phyloP scores from a whole-genome alignment of 2,888 invertebrate genomes.

The Globia sparganii region DNA sequence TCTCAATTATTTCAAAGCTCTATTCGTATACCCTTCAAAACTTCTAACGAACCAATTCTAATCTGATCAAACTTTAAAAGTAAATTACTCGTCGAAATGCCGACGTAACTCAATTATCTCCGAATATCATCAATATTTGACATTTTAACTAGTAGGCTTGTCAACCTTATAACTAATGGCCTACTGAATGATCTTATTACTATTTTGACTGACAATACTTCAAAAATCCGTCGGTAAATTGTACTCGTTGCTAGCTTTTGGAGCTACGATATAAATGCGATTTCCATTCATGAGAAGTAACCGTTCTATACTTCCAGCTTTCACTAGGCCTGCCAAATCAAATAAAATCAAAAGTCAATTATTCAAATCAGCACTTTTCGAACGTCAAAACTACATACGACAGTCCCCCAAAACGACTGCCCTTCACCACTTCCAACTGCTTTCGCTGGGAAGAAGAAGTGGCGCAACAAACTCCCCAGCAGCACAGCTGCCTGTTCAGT shows the following conservation, averaged over 20 bases:
- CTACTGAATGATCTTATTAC: background rate
- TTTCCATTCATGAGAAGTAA: background rate
- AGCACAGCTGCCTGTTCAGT: no score
- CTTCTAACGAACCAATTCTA: background rate
- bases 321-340: background rate
- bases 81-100: constrained; percentile 31
- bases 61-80: constrained; percentile 48
- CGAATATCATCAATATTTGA: constrained; percentile 41
- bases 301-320: background rate
- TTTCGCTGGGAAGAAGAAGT: no score
- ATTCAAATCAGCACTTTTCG: no score
- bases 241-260: background rate
- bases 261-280: background rate
- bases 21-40: background rate
- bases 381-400: no score
- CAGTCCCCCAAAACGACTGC: no score
- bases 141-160: constrained; percentile 19
- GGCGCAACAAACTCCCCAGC: no score
- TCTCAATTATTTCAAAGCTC: background rate
- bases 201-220: background rate
- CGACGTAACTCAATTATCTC: constrained; percentile 21
- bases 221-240: background rate
- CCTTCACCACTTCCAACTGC: no score
- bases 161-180: constrained; percentile 12
- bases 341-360: no score